Conservation (phyloP, 2,888 invertebrate genomes). For the Diogma glabrata region DNA sequence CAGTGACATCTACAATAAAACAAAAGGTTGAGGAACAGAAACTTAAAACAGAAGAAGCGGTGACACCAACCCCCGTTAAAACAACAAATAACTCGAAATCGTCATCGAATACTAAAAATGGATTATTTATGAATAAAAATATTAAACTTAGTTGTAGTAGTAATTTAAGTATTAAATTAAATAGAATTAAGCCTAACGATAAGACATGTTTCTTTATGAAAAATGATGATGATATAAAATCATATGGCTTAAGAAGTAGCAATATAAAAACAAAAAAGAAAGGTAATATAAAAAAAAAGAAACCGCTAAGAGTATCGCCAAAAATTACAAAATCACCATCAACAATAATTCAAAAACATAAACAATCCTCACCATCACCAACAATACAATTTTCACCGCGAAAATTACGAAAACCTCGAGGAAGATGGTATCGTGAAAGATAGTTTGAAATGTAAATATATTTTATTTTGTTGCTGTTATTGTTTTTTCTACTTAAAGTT, state of each 20-base stretch:
- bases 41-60: too few relatives aligned
- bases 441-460: too few relatives aligned
- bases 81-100: too few relatives aligned
- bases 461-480: too few relatives aligned
- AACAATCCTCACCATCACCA: background rate
- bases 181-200: too few relatives aligned
- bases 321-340: background rate
- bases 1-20: background rate
- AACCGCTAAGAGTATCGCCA: background rate
- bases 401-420: conserved; percentile 19
- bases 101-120: conserved; percentile 5
- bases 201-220: too few relatives aligned
- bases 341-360: conserved; percentile 1
- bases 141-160: background rate
- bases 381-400: conserved; percentile 17
- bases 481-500: too few relatives aligned
- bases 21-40: too few relatives aligned
- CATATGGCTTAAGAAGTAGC: conserved; percentile 4
- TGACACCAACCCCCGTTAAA: too few relatives aligned
- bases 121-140: background rate
- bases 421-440: conserved; percentile 21
- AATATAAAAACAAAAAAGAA: conserved; percentile 3
- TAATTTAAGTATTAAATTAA: too few relatives aligned
- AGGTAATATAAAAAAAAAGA: background rate
- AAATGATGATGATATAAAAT: background rate